These are phyloP conservation scores for Girardinichthys multiradiatus DNA, from an alignment of 2,113 vertebrate genomes.

Conservation along the genomic window DNA sequence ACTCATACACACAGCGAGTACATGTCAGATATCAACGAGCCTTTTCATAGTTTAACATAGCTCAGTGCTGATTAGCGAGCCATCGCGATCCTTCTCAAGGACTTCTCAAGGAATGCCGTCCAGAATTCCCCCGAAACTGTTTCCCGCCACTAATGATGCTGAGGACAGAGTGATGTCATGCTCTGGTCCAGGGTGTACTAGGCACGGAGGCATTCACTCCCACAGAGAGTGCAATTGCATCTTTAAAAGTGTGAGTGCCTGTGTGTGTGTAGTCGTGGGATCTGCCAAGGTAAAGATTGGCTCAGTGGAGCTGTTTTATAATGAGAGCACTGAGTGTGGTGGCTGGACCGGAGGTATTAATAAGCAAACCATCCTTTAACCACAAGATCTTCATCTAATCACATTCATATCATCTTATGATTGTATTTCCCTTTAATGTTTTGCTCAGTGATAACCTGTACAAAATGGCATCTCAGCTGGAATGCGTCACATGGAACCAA, in stretches of 20 bases:
- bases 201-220: constrained; percentile 72
- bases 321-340: constrained; percentile 63
- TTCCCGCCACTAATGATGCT: constrained; percentile 69
- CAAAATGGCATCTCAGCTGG: constrained; percentile 79
- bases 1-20: constrained; percentile 28
- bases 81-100: constrained; percentile 69
- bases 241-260: constrained; percentile 39
- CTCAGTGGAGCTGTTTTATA: constrained; percentile 64
- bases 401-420: neutral
- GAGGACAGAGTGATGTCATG: constrained; percentile 75
- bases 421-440: constrained; percentile 1
- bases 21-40: constrained; percentile 69
- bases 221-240: constrained; percentile 54
- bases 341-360: constrained; percentile 70
- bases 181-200: constrained; percentile 74
- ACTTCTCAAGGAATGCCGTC: constrained; percentile 69
- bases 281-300: constrained; percentile 68
- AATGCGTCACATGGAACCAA: constrained; percentile 77
- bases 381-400: neutral
- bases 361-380: constrained; percentile 41
- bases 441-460: constrained; percentile 72
- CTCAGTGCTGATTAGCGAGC: constrained; percentile 71
- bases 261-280: constrained; percentile 32
- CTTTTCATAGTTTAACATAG: constrained; percentile 68
- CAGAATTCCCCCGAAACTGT: constrained; percentile 70